Percentiles rank a stretch among this genome's conserved stretches.
Conservation (phyloP, 2,797 vertebrate genomes). For the Buphagus erythrorhynchus region DNA sequence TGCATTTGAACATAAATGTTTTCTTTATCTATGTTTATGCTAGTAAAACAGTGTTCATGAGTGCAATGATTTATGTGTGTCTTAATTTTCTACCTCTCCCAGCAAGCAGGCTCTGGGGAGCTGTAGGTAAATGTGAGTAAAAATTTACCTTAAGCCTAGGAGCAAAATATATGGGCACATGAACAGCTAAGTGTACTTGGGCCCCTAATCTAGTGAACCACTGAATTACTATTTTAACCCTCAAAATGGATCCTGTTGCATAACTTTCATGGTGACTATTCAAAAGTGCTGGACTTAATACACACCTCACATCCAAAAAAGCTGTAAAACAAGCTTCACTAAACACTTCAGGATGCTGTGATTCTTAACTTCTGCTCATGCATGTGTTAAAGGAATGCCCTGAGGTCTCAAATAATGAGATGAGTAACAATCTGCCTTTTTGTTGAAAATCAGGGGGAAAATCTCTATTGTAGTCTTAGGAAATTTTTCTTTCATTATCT, state of each 20-base stretch:
- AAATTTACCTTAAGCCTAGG: not conserved
- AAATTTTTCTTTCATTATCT: conserved; percentile 11
- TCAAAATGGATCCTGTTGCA: not conserved
- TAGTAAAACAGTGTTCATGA: not conserved
- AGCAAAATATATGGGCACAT: not conserved
- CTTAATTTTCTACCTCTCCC: not conserved
- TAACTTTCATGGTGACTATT: not conserved
- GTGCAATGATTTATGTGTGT: not conserved
- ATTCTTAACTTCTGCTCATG: not conserved
- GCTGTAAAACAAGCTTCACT: not conserved
- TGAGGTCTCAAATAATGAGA: not conserved
- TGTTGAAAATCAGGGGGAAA: not conserved
- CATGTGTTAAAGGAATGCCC: not conserved
- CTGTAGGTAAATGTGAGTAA: not conserved
- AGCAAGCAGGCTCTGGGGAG: not conserved
- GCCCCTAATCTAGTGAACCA: not conserved
- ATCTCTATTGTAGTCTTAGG: not conserved
- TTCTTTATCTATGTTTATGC: not conserved
- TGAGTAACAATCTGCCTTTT: not conserved
- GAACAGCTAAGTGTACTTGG: not conserved
- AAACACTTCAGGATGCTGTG: not conserved
- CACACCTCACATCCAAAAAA: not conserved
- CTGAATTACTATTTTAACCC: not conserved
- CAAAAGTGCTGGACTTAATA: not conserved
- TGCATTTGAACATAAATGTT: not conserved